Evolutionary conservation across 1,140 invertebrate species (phyloP), one percentile per base, ranked within the genome.

Genomic region (Aphelinus atriplicis): DNA sequence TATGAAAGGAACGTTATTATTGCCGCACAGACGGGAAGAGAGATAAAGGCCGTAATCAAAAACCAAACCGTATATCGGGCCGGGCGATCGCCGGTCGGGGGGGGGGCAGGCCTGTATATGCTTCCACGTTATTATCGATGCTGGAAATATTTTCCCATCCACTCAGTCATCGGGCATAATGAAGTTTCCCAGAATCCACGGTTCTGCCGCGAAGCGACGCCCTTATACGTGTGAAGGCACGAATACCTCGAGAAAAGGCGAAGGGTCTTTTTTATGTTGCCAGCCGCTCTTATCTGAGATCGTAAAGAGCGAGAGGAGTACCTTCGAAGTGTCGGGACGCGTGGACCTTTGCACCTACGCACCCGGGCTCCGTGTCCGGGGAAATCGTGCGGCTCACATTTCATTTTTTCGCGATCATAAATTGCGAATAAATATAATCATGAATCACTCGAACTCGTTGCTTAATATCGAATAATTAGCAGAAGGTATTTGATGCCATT

Each of bases 221-320:
- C 3, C 26, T 26, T 57, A 57, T 57, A 10, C 3, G 5, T 57
- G 26, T 26, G 26, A 26, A 26, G 26, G 26, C 26, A 26, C 26
- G 26, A 26, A 26, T 26, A 26, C 26, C 26, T 26, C 26, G 26
- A 26, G 26, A 26, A 26, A 26, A 26, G 26, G 0, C 3, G 56
- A 57, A n/a, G 56, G 56, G 56, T 57, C 56, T 57, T 65, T 51
- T 26, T 51, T 50, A 65, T 65, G 63, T 51, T 65, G 50, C 51
- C 45, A 63, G 10, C 47, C 62, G n/a, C n/a, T 42, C 48, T 65
- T 65, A 51, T 65, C 63, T 65, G 1, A n/a, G 3, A 48, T 65
- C 63, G 48, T 65, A 48, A 65, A 50, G 63, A 50, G 63, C 50
- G 26, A 6, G 46, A 6, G 61, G 46, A 48, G 45, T 42, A 26